Evolutionary conservation across 2,888 invertebrate genomes (phyloP).

Genomic region (Drosophila longiperda): DNA sequence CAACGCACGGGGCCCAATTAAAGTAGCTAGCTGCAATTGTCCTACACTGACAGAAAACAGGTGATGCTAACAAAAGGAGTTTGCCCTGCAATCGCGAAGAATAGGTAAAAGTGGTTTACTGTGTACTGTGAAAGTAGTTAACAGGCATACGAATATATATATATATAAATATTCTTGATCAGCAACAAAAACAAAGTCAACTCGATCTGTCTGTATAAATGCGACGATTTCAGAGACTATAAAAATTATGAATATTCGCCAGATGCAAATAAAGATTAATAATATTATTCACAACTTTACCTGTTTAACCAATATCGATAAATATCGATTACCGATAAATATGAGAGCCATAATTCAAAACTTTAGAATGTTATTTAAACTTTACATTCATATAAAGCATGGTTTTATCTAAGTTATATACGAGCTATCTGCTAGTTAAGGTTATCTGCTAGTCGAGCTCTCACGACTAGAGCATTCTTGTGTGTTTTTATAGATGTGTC

Average conservation of each 20-base stretch:
- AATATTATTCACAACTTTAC: too few relatives aligned
- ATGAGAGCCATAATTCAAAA: too few relatives aligned
- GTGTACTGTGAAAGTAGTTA: background rate
- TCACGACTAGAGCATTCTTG: background rate
- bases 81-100: background rate
- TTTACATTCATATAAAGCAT: background rate
- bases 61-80: background rate
- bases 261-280: too few relatives aligned
- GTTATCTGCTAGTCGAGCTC: background rate
- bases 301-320: too few relatives aligned
- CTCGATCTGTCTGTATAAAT: background rate
- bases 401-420: background rate
- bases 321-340: too few relatives aligned
- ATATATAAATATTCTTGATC: background rate
- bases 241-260: too few relatives aligned
- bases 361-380: too few relatives aligned
- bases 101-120: background rate
- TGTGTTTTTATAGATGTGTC: background rate
- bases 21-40: slow-evolving; percentile 19
- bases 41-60: background rate
- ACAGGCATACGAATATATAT: background rate
- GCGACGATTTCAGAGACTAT: too few relatives aligned
- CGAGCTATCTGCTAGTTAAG: background rate
- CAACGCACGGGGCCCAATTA: slow-evolving; percentile 20
- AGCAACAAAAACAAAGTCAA: background rate